Evolutionary conservation across 2,113 vertebrate genomes (phyloP).

Genomic region (Phyllostomus discolor): DNA sequence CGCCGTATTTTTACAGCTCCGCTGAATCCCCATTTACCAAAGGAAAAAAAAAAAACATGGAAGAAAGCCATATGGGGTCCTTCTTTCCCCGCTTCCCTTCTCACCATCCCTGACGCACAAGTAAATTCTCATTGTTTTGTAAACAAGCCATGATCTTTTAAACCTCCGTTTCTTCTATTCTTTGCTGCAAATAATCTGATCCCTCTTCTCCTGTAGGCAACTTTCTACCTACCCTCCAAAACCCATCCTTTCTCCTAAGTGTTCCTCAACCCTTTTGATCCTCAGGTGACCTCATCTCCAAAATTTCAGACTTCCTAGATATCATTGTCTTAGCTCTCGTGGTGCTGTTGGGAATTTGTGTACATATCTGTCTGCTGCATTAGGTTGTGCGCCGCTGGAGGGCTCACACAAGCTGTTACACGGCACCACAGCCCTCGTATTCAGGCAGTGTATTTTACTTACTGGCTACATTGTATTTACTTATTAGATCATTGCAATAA

Average conservation of each 20-base stretch:
- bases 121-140: background rate
- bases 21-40: background rate
- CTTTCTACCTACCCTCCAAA: background rate
- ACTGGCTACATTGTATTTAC: background rate
- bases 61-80: background rate
- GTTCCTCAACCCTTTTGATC: background rate
- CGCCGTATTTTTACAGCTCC: background rate
- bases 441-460: background rate
- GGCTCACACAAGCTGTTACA: background rate
- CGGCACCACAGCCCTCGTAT: accelerated
- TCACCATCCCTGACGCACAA: background rate
- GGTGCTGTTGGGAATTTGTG: background rate
- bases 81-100: background rate
- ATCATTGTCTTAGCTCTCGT: background rate
- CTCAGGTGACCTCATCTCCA: background rate
- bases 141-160: background rate
- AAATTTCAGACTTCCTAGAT: background rate
- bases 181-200: background rate
- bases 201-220: background rate
- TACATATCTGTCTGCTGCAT: background rate
- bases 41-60: background rate
- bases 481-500: background rate
- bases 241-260: background rate
- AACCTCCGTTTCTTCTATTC: background rate
- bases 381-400: background rate